phyloP scores from a whole-genome alignment of 1,140 invertebrate genomes.

The Temnothorax nylanderi region DNA sequence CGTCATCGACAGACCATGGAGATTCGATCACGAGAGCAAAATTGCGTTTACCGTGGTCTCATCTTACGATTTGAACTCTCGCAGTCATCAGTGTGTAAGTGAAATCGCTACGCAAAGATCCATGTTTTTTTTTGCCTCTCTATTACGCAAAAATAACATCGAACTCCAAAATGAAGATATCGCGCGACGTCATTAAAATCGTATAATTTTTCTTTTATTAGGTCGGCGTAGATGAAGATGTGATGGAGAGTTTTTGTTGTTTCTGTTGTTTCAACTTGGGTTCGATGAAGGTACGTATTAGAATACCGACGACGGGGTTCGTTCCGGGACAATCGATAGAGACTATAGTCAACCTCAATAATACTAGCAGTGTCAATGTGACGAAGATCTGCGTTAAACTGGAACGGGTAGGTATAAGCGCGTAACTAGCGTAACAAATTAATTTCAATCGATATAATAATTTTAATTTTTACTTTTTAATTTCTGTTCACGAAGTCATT shows the following conservation, averaged over 20 bases:
- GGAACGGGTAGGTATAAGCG: conserved; percentile 85
- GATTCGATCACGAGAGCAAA: conserved; percentile 85
- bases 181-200: background rate
- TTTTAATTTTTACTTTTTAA: background rate
- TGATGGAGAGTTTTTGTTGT: conserved; percentile 88
- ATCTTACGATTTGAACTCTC: conserved; percentile 66
- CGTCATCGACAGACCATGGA: conserved; percentile 87
- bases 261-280: conserved; percentile 86
- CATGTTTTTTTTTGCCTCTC: background rate
- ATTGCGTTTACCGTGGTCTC: conserved; percentile 85
- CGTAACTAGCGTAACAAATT: background rate
- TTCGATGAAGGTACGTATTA: conserved; percentile 86
- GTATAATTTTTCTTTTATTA: conserved; percentile 18
- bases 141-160: background rate
- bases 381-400: conserved; percentile 87
- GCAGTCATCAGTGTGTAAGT: conserved; percentile 54
- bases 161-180: background rate
- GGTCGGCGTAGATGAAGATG: conserved; percentile 70
- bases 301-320: conserved; percentile 87
- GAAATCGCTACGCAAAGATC: background rate
- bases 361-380: conserved; percentile 86
- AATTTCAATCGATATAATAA: conserved; percentile 3
- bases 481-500: conserved; percentile 28
- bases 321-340: conserved; percentile 89
- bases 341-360: conserved; percentile 87